Conservation (phyloP, 2,888 invertebrate genomes). For the Nomada lathburiana region DNA sequence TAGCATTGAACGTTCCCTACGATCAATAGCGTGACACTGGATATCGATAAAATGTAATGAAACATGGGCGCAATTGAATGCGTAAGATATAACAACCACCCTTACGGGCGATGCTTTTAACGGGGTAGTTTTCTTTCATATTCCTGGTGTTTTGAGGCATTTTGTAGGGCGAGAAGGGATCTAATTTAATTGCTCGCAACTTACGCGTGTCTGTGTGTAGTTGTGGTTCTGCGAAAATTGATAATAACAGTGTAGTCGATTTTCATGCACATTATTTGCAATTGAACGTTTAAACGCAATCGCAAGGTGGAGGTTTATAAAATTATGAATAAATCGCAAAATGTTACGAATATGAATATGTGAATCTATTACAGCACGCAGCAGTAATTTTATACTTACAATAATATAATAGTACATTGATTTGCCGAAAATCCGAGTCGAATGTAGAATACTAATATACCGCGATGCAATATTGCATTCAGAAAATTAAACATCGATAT, state of each 20-base stretch:
- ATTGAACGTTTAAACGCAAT: neutral
- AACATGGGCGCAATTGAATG: neutral
- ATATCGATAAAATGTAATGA: conserved; percentile 34
- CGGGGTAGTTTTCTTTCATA: neutral
- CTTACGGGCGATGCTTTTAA: neutral
- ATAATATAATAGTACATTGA: too few species aligned
- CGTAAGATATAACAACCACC: neutral
- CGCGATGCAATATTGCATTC: neutral
- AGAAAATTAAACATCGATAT: neutral
- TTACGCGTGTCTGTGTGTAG: too few species aligned
- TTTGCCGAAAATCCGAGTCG: too few species aligned
- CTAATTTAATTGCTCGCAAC: too few species aligned
- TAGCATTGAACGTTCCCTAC: neutral
- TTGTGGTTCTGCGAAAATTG: too few species aligned
- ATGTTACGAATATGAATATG: neutral
- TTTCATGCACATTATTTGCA: neutral
- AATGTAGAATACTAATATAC: neutral
- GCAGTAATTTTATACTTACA: too few species aligned
- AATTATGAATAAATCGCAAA: neutral
- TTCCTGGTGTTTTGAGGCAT: too few species aligned
- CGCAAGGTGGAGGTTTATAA: neutral
- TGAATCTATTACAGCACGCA: too few species aligned
- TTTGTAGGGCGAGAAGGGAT: too few species aligned
- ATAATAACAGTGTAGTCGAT: too few species aligned
- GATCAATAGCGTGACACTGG: conserved; percentile 36